Evolutionary conservation across 2,888 invertebrate genomes (phyloP).

Genomic region (Orgyia antiqua): DNA sequence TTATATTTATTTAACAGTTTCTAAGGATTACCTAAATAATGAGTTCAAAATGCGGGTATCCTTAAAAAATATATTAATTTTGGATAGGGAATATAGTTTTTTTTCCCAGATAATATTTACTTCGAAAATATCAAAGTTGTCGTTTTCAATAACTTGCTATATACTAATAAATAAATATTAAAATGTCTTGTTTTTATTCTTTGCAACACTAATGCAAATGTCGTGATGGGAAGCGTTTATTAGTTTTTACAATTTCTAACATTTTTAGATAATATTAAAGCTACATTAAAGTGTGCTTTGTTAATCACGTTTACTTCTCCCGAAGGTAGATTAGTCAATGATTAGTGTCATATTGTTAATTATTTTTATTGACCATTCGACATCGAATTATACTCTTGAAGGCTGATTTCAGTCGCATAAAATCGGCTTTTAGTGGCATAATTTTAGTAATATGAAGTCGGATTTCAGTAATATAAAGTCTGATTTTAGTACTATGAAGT

Average conservation of each 20-base stretch:
- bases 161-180: background rate
- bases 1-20: slow-evolving; percentile 4
- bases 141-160: no score
- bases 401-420: slow-evolving; percentile 5
- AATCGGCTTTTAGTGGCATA: no score
- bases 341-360: slow-evolving; percentile 18
- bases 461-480: no score
- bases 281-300: slow-evolving; percentile 20
- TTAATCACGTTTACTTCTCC: slow-evolving; percentile 18
- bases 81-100: no score
- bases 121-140: no score
- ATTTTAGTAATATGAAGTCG: no score
- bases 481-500: no score
- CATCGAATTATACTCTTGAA: slow-evolving; percentile 11
- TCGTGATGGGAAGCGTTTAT: slow-evolving; percentile 15
- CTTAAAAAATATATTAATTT: no score
- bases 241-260: slow-evolving; percentile 24
- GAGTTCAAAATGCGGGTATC: no score
- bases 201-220: slow-evolving; percentile 6
- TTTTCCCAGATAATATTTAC: no score
- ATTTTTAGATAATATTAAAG: slow-evolving; percentile 16
- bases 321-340: slow-evolving; percentile 17
- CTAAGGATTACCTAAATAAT: no score
- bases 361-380: no score
- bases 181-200: slow-evolving; percentile 1